Percentiles rank a stretch among this genome's conserved stretches.
phyloP scores from a whole-genome alignment of 1,140 invertebrate species.

The Heterodera schachtii region DNA sequence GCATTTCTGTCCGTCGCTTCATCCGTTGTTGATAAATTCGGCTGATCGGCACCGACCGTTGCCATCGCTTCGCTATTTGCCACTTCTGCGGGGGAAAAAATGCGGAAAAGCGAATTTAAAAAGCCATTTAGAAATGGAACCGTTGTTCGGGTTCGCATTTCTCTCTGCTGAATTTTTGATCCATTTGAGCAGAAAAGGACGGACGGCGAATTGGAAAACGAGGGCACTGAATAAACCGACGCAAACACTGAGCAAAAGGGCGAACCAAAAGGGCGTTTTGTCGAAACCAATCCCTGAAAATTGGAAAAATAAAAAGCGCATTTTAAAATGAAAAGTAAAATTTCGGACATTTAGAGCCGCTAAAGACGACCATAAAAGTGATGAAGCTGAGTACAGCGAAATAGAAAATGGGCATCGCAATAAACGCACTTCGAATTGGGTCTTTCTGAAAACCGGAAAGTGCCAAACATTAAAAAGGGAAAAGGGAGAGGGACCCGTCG shows the following conservation, averaged over 20 bases:
- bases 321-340: background rate
- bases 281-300: constrained; percentile 38
- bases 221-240: constrained; percentile 26
- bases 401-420: constrained; percentile 85
- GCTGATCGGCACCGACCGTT: background rate
- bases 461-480: constrained; percentile 11
- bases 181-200: constrained; percentile 33
- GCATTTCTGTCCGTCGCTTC: background rate
- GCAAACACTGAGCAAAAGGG: constrained; percentile 19
- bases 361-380: constrained; percentile 84
- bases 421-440: constrained; percentile 80
- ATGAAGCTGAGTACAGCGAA: constrained; percentile 86
- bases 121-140: too few species aligned
- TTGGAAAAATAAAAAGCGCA: background rate
- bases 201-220: constrained; percentile 37
- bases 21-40: too few species aligned
- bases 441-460: constrained; percentile 67
- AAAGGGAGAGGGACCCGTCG: constrained; percentile 35
- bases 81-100: too few species aligned
- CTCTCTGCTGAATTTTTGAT: too few species aligned
- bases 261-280: constrained; percentile 37
- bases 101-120: too few species aligned
- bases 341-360: constrained; percentile 77
- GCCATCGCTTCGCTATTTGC: background rate
- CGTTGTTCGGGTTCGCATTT: too few species aligned